Evolutionary conservation across 2,888 invertebrate genomes (phyloP).

Genomic region (Brachylomia viminalis): DNA sequence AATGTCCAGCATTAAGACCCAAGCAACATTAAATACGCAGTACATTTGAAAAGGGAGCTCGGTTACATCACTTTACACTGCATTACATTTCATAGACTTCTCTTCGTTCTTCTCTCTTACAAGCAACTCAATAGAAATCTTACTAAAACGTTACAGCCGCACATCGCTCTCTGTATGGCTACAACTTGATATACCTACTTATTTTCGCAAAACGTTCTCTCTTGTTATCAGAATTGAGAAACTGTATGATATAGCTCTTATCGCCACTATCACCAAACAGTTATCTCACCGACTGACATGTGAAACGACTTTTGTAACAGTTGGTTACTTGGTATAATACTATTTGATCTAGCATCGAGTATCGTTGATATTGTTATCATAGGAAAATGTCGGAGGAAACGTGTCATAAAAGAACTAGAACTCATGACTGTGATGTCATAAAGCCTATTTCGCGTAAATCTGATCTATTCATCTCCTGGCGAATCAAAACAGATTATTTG

Average conservation of each 20-base stretch:
- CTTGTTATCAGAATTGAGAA: slow-evolving; percentile 63
- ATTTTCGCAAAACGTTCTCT: slow-evolving; percentile 46
- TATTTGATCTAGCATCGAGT: slow-evolving; percentile 28
- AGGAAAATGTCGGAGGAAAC: slow-evolving; percentile 7
- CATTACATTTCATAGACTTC: neutral
- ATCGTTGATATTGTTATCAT: slow-evolving; percentile 24
- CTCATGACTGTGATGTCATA: neutral
- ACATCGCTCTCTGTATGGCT: slow-evolving; percentile 29
- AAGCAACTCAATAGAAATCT: neutral
- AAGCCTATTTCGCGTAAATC: too few relatives aligned
- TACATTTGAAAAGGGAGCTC: too few relatives aligned
- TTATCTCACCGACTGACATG: slow-evolving; percentile 60
- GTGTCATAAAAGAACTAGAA: slow-evolving; percentile 5
- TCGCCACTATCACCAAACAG: slow-evolving; percentile 48
- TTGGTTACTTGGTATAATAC: slow-evolving; percentile 25
- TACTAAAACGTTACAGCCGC: neutral
- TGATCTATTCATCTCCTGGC: neutral
- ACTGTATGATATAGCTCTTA: slow-evolving; percentile 61
- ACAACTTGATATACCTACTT: slow-evolving; percentile 42
- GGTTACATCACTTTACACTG: too few relatives aligned
- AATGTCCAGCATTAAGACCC: neutral
- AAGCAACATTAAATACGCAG: neutral
- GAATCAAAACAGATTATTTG: too few relatives aligned
- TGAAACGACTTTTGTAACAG: slow-evolving; percentile 60
- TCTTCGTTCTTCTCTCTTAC: neutral